phyloP scores from a whole-genome alignment of 2,888 invertebrate genomes.

The Masnerella sp. region DNA sequence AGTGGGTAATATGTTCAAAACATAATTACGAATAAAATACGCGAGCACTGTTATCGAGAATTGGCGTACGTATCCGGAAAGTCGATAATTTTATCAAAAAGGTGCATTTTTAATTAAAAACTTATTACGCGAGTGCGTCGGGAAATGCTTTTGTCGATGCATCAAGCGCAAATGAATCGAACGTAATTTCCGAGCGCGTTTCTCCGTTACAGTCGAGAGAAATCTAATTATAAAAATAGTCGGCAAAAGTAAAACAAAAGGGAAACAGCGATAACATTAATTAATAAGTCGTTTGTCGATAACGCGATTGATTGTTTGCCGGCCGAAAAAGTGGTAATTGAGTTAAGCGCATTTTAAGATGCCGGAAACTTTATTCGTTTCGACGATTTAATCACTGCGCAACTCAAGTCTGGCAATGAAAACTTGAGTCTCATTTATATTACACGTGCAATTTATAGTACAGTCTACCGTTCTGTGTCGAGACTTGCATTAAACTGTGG shows the following conservation, averaged over 20 bases:
- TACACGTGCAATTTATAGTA: conserved; percentile 60
- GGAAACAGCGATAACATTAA: not conserved
- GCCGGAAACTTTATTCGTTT: conserved; percentile 57
- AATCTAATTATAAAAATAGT: not conserved
- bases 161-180: conserved; percentile 7
- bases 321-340: conserved; percentile 36
- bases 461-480: conserved; percentile 50
- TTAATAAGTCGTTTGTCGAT: conserved; percentile 1
- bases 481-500: conserved; percentile 59
- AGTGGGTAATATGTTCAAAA: conserved; percentile 2
- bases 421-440: conserved; percentile 60
- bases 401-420: conserved; percentile 58
- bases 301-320: conserved; percentile 39
- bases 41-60: not conserved
- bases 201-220: not conserved
- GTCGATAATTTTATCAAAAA: conserved; percentile 16
- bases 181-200: not conserved
- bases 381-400: conserved; percentile 57
- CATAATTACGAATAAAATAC: conserved; percentile 12
- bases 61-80: not conserved
- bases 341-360: conserved; percentile 50
- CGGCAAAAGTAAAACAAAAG: not conserved
- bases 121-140: conserved; percentile 7
- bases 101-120: conserved; percentile 26
- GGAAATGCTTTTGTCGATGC: not conserved